Conservation (phyloP, 2,888 invertebrate genomes). For the Conistra vaccinii region DNA sequence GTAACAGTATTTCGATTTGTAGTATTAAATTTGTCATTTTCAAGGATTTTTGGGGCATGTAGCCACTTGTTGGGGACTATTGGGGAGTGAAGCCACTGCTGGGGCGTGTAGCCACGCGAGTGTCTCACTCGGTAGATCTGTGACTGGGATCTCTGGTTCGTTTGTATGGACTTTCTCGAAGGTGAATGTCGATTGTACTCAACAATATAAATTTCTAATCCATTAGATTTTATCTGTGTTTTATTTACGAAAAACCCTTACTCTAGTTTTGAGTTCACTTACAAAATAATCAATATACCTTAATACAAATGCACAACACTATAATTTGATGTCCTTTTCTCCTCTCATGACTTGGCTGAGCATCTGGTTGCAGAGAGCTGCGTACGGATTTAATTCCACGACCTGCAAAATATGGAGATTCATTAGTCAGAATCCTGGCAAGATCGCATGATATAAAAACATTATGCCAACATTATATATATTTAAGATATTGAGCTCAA, state of each 20-base stretch:
- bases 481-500: neutral
- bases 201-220: conserved; percentile 91
- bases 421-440: neutral
- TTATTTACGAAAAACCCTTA: conserved; percentile 74
- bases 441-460: neutral
- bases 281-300: conserved; percentile 15
- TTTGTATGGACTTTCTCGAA: conserved; percentile 81
- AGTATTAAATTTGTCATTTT: conserved; percentile 87
- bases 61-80: conserved; percentile 65
- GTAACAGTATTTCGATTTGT: conserved; percentile 87
- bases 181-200: conserved; percentile 88
- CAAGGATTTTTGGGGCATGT: conserved; percentile 75
- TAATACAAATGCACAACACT: conserved; percentile 36
- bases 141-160: conserved; percentile 69
- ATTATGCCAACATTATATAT: neutral
- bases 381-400: conserved; percentile 97
- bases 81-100: conserved; percentile 65
- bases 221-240: conserved; percentile 85
- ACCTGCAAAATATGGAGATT: conserved; percentile 87
- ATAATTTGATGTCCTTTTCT: conserved; percentile 83
- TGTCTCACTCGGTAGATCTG: conserved; percentile 69
- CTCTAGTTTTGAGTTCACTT: neutral
- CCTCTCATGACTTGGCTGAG: conserved; percentile 94
- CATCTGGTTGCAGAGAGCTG: conserved; percentile 99
- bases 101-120: conserved; percentile 50